Evolutionary conservation across 2,888 invertebrate species (phyloP).

Genomic region (Minunthozetes semirufus): DNA sequence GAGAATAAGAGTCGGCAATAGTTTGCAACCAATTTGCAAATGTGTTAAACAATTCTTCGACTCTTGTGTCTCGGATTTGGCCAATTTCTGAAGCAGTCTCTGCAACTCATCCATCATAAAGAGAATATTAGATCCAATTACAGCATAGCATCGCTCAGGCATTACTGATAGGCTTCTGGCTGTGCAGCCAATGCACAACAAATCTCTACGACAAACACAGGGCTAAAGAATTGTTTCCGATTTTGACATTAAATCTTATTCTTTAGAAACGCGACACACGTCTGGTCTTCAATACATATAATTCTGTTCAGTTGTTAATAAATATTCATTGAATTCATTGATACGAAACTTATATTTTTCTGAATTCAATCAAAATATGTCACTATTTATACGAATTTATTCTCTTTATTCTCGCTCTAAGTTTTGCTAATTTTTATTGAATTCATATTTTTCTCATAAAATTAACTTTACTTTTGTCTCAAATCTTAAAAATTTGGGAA

Average conservation of each 20-base stretch:
- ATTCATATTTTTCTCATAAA: too few relatives aligned
- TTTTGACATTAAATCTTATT: not conserved
- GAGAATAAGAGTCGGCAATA: not conserved
- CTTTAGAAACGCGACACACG: not conserved
- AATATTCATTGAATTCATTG: not conserved
- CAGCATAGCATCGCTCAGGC: not conserved
- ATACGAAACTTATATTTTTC: not conserved
- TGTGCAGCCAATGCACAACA: not conserved
- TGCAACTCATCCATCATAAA: slow-evolving; percentile 21
- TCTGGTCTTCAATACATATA: not conserved
- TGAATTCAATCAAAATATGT: too few relatives aligned
- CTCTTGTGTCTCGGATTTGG: not conserved
- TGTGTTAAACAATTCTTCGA: not conserved
- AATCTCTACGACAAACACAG: slow-evolving; percentile 10
- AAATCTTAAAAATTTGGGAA: too few relatives aligned
- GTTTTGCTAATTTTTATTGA: too few relatives aligned
- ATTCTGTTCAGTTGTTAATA: not conserved
- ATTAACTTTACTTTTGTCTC: too few relatives aligned
- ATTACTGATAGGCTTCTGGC: not conserved
- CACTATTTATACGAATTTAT: too few relatives aligned
- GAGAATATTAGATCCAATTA: slow-evolving; percentile 18
- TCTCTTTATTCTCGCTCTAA: too few relatives aligned
- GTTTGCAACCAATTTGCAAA: not conserved
- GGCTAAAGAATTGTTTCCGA: not conserved
- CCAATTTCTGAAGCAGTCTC: not conserved